Percentiles rank a stretch among this genome's conserved stretches.
Evolutionary conservation across 2,113 vertebrate genomes (phyloP).

Genomic region (Beaufortia kweichowensis): DNA sequence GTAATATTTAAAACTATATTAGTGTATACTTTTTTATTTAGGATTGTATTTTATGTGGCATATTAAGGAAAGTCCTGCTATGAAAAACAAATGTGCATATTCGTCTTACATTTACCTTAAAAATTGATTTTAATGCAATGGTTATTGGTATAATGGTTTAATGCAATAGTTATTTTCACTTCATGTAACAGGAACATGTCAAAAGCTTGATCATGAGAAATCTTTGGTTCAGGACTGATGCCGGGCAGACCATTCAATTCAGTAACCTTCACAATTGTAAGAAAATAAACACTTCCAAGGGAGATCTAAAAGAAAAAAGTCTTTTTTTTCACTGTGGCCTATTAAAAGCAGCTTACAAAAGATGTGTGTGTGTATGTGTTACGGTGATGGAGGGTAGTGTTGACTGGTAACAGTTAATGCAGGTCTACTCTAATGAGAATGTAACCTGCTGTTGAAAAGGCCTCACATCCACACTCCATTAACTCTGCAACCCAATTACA

Average conservation of each 20-base stretch:
- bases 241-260: constrained; percentile 31
- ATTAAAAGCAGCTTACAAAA: constrained; percentile 27
- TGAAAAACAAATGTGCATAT: too few species aligned
- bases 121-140: constrained; percentile 26
- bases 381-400: constrained; percentile 18
- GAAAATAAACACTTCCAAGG: not conserved
- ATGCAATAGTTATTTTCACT: constrained; percentile 1
- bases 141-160: too few species aligned
- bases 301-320: not conserved
- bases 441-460: constrained; percentile 51
- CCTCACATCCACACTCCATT: constrained; percentile 52
- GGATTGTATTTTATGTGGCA: too few species aligned
- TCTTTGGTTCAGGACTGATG: constrained; percentile 1
- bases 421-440: constrained; percentile 52
- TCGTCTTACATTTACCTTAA: constrained; percentile 35
- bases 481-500: constrained; percentile 59
- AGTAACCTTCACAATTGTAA: constrained; percentile 5
- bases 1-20: too few species aligned
- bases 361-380: not conserved
- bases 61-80: too few species aligned
- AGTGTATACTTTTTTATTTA: too few species aligned
- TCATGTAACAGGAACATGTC: constrained; percentile 22
- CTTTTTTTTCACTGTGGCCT: constrained; percentile 9
- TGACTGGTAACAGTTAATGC: constrained; percentile 46
- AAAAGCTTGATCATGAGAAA: not conserved